A percentile compares a stretch with the other conserved stretches of the same genome.
phyloP scores from a whole-genome alignment of 2,888 invertebrate genomes.

The Tetragnatha montana region DNA sequence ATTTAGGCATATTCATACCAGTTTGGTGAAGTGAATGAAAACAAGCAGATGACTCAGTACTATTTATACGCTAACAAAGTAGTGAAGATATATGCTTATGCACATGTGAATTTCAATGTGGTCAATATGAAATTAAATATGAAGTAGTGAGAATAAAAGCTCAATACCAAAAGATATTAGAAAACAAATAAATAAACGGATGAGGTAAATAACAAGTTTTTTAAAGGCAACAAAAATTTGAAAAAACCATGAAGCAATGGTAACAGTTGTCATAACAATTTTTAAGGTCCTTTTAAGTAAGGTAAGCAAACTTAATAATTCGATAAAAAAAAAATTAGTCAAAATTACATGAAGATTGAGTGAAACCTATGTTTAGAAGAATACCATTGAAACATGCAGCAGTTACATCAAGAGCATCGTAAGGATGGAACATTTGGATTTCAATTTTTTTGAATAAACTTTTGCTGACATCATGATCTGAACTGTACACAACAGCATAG shows the following conservation, averaged over 20 bases:
- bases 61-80: background rate
- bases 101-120: background rate
- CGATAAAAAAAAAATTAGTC: no score
- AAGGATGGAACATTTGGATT: background rate
- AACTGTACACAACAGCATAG: constrained; percentile 63
- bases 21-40: background rate
- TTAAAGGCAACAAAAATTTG: no score
- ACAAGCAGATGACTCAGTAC: background rate
- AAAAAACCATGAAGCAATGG: no score
- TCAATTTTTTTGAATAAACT: background rate
- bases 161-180: background rate
- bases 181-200: background rate
- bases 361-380: no score
- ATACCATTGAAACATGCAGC: background rate
- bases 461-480: constrained; percentile 49
- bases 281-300: no score
- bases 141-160: background rate
- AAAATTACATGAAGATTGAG: no score
- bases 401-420: constrained; percentile 4
- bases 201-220: no score
- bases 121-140: background rate
- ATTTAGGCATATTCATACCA: no score
- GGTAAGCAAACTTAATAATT: no score
- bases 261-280: no score
- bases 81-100: background rate